A percentile compares a stretch with the other conserved stretches of the same genome.
Evolutionary conservation across 2,797 vertebrate genomes (phyloP).

Genomic region (Margarornis squamiger): DNA sequence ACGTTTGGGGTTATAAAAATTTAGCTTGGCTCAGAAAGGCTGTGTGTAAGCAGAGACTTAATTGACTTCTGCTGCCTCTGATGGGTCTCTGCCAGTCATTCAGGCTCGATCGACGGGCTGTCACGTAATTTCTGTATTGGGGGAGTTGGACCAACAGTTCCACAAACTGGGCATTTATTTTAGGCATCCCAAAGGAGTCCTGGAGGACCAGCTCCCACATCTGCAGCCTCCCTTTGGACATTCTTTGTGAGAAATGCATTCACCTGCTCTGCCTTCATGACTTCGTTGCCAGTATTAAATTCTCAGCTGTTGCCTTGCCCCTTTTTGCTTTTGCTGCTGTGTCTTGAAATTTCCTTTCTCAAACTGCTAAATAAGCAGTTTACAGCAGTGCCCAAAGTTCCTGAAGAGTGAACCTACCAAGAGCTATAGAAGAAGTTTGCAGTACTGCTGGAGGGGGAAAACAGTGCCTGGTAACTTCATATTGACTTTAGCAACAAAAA

Average conservation of each 20-base stretch:
- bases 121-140: slow-evolving; percentile 47
- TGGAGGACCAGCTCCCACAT: neutral
- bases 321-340: neutral
- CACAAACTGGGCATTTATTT: slow-evolving; percentile 27
- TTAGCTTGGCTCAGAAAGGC: slow-evolving; percentile 79
- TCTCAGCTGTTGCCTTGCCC: neutral
- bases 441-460: neutral
- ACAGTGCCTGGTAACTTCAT: neutral
- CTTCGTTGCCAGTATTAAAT: neutral
- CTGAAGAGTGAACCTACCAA: neutral
- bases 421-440: neutral
- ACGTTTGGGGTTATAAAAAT: slow-evolving; percentile 76
- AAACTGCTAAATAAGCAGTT: neutral
- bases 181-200: neutral
- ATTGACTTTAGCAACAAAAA: neutral
- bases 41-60: slow-evolving; percentile 76
- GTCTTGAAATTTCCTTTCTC: neutral
- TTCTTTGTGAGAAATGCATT: neutral
- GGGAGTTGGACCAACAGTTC: neutral
- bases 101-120: slow-evolving; percentile 66
- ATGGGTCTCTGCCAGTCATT: slow-evolving; percentile 82
- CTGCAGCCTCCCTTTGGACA: neutral
- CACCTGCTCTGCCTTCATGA: neutral
- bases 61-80: slow-evolving; percentile 85
- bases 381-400: neutral